Base-by-base conservation (phyloP, 64 coral and sea anemone genomes). In the Porites lutea region DNA sequence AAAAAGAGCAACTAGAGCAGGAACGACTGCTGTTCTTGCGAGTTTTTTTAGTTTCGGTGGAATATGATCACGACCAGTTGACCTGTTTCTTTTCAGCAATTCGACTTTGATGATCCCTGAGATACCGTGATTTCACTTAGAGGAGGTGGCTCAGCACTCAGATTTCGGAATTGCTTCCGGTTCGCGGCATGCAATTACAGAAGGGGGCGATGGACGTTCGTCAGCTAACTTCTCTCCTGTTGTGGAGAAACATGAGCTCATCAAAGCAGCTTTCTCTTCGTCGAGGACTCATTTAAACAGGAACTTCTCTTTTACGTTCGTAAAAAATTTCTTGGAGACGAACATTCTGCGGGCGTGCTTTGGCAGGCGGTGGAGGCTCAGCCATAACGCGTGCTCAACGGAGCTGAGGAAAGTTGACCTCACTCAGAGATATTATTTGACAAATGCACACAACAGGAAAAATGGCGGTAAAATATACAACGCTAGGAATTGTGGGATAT, bases 111-210 rank as follows among this genome's bases (percentile, higher is more conserved):
- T 64, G 61, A 64, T 64, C 61, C 61, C 61, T 13, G 61, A 64
- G 61, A 64, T 64, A 64, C 61, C 16, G 61, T 64, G 61, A 64
- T 64, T 64, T 64, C 61, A 64, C 61, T 64, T 64, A 64, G 61
- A 64, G 12, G 3, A 64, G 61, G 61, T 64, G 61, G 61, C 3
- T 64, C 61, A 64, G 61, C 61, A 14, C 61, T 64, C 12, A 12
- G 61, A 64, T 64, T 64, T 64, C 61, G 16, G 16, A 64, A 14
- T 2, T 13, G 16, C 61, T 18, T 18, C 61, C 61, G 0, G 61
- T 64, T 64, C 61, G 16, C 61, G 16, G 12, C 61, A 18, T 64
- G 2, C 61, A 13, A 64, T 64, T 64, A 4, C 61, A 64, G 61
- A 15, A 64, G 61, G 61, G 16, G 61, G 61, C 61, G 2, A 4